These are phyloP conservation scores for Euphonia xanthogaster DNA, from an alignment of 2,797 vertebrate genomes.

Conservation along the genomic window DNA sequence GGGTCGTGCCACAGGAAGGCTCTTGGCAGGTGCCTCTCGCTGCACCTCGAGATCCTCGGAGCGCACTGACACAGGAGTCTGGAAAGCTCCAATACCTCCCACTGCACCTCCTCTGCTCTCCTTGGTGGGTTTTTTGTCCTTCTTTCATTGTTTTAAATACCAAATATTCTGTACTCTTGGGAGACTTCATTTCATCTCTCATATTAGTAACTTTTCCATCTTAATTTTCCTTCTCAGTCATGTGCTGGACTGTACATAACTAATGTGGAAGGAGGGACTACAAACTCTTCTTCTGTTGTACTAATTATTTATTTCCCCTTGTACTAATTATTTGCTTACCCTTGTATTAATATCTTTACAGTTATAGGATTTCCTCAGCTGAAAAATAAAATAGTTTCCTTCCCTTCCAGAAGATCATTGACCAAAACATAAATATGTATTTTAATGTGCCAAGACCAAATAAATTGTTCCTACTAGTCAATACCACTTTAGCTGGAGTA, in stretches of 20 bases:
- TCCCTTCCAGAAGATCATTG: background rate
- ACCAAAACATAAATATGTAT: background rate
- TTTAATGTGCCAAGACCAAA: background rate
- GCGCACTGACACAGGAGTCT: rapidly evolving
- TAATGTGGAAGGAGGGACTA: background rate
- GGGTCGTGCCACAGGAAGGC: background rate
- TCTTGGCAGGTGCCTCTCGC: constrained; percentile 28
- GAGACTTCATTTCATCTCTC: background rate
- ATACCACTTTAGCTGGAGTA: background rate
- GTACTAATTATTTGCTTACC: background rate
- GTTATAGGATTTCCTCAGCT: constrained; percentile 3
- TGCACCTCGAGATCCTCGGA: background rate
- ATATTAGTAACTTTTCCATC: background rate
- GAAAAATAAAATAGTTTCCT: background rate
- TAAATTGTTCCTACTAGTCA: background rate
- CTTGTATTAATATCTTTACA: background rate
- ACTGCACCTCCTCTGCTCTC: background rate
- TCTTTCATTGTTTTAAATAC: background rate
- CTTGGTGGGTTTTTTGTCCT: background rate
- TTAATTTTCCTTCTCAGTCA: background rate
- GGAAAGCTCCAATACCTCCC: background rate
- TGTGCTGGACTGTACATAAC: background rate
- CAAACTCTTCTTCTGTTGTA: background rate
- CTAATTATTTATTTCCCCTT: background rate
- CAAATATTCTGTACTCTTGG: background rate